Conservation (phyloP, 2,113 vertebrate genomes). For the Lethenteron camtschaticum region DNA sequence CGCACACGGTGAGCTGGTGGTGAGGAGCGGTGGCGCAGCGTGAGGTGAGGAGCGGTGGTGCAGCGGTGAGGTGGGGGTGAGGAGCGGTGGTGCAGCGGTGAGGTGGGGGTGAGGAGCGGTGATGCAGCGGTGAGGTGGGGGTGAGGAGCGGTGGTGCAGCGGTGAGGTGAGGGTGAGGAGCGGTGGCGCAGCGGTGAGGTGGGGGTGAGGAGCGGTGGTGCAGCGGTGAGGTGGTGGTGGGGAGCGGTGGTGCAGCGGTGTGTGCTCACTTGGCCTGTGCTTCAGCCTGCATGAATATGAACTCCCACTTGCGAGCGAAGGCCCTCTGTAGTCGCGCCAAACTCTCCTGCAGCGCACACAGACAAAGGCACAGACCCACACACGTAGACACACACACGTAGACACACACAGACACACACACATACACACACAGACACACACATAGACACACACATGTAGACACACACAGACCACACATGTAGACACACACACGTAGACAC, state of each 20-base stretch:
- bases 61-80: no score
- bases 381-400: not conserved
- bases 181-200: no score
- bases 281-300: slow-evolving; percentile 96
- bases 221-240: no score
- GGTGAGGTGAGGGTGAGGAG: no score
- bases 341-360: slow-evolving; percentile 45
- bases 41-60: no score
- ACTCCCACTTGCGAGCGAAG: slow-evolving; percentile 89
- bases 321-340: slow-evolving; percentile 75
- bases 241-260: not conserved
- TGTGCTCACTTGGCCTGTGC: slow-evolving; percentile 83
- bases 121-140: no score
- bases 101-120: no score
- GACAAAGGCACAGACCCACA: slow-evolving; percentile 1
- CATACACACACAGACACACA: not conserved
- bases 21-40: no score
- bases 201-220: no score
- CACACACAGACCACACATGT: not conserved
- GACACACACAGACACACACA: not conserved
- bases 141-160: no score
- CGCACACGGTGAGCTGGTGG: no score
- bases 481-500: not conserved
- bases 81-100: no score
- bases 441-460: not conserved